Percentiles rank a stretch among this genome's conserved stretches.
These are phyloP conservation scores for Papilio dardanus DNA, from an alignment of 1,140 invertebrate genomes.

Conservation along the genomic window DNA sequence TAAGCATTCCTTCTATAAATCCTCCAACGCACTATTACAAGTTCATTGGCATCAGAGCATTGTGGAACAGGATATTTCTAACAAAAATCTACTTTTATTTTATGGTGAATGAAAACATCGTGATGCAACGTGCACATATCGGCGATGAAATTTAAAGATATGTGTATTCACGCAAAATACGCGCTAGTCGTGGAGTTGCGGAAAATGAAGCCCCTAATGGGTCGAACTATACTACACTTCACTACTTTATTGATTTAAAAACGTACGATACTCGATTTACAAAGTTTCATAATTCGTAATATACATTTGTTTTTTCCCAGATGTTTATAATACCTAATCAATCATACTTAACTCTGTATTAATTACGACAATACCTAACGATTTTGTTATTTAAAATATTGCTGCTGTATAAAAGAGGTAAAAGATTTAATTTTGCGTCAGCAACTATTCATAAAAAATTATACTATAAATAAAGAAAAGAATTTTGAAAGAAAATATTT, in stretches of 20 bases:
- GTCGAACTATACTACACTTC: no score
- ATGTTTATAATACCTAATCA: neutral
- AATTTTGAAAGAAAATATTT: neutral
- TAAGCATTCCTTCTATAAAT: constrained; percentile 72
- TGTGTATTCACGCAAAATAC: no score
- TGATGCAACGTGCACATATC: no score
- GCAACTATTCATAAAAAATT: neutral
- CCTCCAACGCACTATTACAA: constrained; percentile 58
- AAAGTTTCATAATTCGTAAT: neutral
- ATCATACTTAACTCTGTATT: no score
- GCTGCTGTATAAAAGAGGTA: no score
- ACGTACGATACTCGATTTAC: no score
- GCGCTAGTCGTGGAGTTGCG: no score
- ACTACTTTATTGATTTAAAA: no score
- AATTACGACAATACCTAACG: no score
- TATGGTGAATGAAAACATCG: neutral
- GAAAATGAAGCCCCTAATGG: no score
- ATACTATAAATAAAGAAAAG: neutral
- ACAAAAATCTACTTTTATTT: neutral
- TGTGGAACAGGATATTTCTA: constrained; percentile 10
- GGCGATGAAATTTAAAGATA: no score
- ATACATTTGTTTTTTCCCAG: neutral
- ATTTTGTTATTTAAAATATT: no score
- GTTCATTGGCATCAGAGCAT: constrained; percentile 47
- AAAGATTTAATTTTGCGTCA: neutral